Base-by-base conservation (phyloP, 2,888 invertebrate genomes). In the Caenorhabditis angaria region DNA sequence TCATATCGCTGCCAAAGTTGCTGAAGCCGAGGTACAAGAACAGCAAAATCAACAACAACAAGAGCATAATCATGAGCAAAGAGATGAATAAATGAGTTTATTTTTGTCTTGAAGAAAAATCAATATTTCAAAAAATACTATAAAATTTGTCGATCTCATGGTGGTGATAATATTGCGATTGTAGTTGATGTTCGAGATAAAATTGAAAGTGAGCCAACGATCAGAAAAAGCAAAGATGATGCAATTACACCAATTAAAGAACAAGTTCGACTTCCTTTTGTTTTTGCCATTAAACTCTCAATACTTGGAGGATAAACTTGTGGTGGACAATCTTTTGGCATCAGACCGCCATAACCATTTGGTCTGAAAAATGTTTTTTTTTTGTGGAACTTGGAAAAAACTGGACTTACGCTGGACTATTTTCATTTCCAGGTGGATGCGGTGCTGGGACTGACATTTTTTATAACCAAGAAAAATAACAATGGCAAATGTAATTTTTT, bases 51-150 rank as follows among this genome's bases (percentile, higher is more conserved):
- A 22, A 56, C 2, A 5, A n/a, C n/a, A n/a, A 20, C 5, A 8
- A 28, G 20, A n/a, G 6, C 18, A 35, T 1, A 22, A 32, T 6
- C 2, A 18, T n/a, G 20, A 22, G 32, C 2, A 5, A 20, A 56
- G 20, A 56, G 27, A 35, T 4, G 12, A 35, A 56, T 35, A 29
- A 61, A 29, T 27, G 22, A 28, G 32, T 35, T 51, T 53, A 27
- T 32, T 61, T 61, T 61, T 54, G 28, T 41, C 25, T 27, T 61
- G n/a, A 50, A 50, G 20, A 18, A 60, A 25, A 28, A 35, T 24
- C 32, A 27, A 59, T 25, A 35, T 32, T 41, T 41, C 10, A 41
- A 41, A 14, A 41, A 5, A 41, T 60, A 12, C 61, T 57, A 65
- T 35, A 65, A 6, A 41, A 41, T 18, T 41, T 14, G 5, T 41